Evolutionary conservation across 1,140 invertebrate genomes (phyloP), one percentile per base, ranked within the genome.

Genomic region (Drosophila ficusphila): DNA sequence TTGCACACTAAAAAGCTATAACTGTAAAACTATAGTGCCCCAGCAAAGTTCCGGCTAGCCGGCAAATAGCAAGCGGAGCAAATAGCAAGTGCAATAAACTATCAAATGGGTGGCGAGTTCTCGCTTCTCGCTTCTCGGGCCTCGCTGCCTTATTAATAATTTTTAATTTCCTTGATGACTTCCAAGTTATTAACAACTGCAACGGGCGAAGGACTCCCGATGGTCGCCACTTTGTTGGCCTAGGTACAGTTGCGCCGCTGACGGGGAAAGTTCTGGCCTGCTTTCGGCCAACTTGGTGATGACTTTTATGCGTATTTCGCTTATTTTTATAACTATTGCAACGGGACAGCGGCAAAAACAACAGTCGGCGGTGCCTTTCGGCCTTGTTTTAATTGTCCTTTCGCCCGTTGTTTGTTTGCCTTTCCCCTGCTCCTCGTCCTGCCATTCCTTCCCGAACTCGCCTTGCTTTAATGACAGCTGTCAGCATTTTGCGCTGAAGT

Each of bases 111-210:
- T 46, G 74, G 33, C 52, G 41, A 79, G 79, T 83, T 61, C 76
- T 65, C n/a, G 42, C 42, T 44, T 7, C 54, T 31, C 4, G 31
- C 7, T n/a, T n/a, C n/a, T n/a, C n/a, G n/a, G n/a, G n/a, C n/a
- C n/a, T 39, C 33, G 71, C 61, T 49, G 72, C 68, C 83, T 88
- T 86, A 88, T 86, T 86, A 86, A 86, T 86, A 86, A 86, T 86
- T 86, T 86, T 86, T 82, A 86, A 88, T 88, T 77, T 88, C 82
- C 82, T 88, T 86, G 76, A 86, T 86, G 82, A 88, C 81, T 79
- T 72, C 72, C 64, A 86, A 85, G 76, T 86, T 85, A 86, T 86
- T 85, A 86, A 69, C 72, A 86, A 69, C 60, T 57, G 46, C 65
- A 49, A 31, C 33, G 31, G 12, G 34, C 69, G 41, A 23, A 34